phyloP scores from a whole-genome alignment of 2,888 invertebrate species.

The Bruchidius siliquastri region DNA sequence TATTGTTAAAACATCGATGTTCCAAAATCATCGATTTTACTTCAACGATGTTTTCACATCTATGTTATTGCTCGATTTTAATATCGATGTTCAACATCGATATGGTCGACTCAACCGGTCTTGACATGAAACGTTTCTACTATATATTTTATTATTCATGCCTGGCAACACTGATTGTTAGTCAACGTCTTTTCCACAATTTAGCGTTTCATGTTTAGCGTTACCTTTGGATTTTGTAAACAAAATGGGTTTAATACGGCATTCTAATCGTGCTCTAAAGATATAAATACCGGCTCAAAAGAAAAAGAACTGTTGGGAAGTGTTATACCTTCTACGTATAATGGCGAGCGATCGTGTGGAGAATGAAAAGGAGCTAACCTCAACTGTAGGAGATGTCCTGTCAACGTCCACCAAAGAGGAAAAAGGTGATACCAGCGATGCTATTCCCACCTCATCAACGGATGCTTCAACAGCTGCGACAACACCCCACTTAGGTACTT shows the following conservation, averaged over 20 bases:
- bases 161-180: no score
- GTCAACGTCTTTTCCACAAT: background rate
- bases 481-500: conserved; percentile 24
- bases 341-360: conserved; percentile 7
- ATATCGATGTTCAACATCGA: no score
- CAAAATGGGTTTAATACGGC: background rate
- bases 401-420: conserved; percentile 35
- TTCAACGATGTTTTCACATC: no score
- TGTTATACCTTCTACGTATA: background rate
- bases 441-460: conserved; percentile 42
- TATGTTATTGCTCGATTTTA: no score
- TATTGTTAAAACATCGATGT: no score
- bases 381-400: conserved; percentile 38
- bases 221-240: background rate
- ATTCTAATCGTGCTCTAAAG: background rate
- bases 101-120: no score
- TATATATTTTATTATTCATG: background rate
- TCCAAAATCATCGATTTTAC: no score
- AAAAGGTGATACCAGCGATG: conserved; percentile 38
- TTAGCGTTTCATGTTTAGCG: background rate
- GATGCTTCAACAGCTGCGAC: conserved; percentile 34
- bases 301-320: background rate
- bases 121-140: no score
- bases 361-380: conserved; percentile 37
- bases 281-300: background rate